phyloP scores from a whole-genome alignment of 2,888 invertebrate genomes.

The Lycaena phlaeas region DNA sequence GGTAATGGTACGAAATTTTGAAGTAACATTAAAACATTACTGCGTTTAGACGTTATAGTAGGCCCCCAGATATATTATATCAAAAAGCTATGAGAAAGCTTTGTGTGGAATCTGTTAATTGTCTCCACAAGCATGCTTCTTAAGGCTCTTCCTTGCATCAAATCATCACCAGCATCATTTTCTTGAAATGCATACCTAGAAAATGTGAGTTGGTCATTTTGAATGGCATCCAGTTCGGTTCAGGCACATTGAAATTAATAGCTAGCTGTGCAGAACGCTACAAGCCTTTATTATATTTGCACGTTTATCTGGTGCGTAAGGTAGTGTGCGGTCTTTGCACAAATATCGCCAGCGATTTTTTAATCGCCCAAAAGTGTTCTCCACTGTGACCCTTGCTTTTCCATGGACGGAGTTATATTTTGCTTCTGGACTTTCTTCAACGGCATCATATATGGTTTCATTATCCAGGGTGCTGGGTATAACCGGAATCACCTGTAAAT shows the following conservation, averaged over 20 bases:
- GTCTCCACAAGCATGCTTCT: not conserved
- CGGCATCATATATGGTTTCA: constrained; percentile 23
- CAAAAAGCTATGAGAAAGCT: too few relatives aligned
- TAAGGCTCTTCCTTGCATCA: not conserved
- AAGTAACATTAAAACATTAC: too few relatives aligned
- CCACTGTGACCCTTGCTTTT: constrained; percentile 6
- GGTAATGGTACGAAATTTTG: too few relatives aligned
- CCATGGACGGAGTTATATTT: not conserved
- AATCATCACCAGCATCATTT: not conserved
- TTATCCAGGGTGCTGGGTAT: constrained; percentile 21
- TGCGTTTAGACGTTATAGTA: too few relatives aligned
- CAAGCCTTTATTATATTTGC: constrained; percentile 23
- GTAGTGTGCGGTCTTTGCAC: constrained; percentile 19
- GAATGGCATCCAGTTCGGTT: not conserved
- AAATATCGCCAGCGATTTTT: constrained; percentile 20
- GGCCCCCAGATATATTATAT: too few relatives aligned
- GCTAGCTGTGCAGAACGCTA: constrained; percentile 20
- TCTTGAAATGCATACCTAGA: not conserved
- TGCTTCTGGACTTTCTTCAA: constrained; percentile 11
- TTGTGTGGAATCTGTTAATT: not conserved
- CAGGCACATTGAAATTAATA: not conserved
- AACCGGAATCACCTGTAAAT: constrained; percentile 21
- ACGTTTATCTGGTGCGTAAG: constrained; percentile 19
- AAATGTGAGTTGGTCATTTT: too few relatives aligned
- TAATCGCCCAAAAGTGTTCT: constrained; percentile 17